phyloP scores from a whole-genome alignment of 2,888 invertebrate species.

The Boloria euphrosyne region DNA sequence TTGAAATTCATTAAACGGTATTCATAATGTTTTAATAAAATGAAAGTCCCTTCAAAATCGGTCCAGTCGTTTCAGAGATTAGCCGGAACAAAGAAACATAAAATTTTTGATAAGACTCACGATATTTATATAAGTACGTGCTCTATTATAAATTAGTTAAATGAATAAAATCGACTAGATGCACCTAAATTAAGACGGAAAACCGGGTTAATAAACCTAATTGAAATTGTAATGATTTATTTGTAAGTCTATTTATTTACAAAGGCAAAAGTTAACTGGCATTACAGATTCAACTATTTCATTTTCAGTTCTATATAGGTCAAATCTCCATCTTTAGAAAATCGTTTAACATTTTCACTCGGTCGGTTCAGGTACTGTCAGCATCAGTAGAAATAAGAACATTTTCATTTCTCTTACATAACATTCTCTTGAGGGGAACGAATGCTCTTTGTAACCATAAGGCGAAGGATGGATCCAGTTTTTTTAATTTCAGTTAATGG shows the following conservation, averaged over 20 bases:
- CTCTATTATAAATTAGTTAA: too few species aligned
- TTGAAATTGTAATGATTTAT: too few species aligned
- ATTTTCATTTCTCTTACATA: constrained; percentile 25
- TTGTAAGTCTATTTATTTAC: neutral
- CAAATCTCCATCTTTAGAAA: constrained; percentile 32
- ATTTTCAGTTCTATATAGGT: constrained; percentile 31
- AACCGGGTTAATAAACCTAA: too few species aligned
- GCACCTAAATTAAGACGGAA: too few species aligned
- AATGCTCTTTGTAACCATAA: constrained; percentile 26
- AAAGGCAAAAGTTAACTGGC: neutral
- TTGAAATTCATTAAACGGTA: too few species aligned
- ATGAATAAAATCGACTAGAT: too few species aligned
- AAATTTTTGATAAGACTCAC: too few species aligned
- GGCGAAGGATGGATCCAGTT: constrained; percentile 16
- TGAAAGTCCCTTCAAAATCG: too few species aligned
- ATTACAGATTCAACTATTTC: constrained; percentile 17
- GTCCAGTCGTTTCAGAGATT: too few species aligned
- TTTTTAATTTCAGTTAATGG: constrained; percentile 33
- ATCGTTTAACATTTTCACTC: constrained; percentile 34
- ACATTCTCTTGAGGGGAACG: constrained; percentile 18
- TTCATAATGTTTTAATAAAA: too few species aligned
- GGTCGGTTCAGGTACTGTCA: constrained; percentile 25
- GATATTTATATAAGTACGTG: too few species aligned
- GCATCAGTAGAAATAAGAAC: constrained; percentile 28
- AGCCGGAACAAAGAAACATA: too few species aligned